A percentile compares a stretch with the other conserved stretches of the same genome.
Conservation (phyloP, 2,113 vertebrate genomes). For the Cinclus mexicanus region DNA sequence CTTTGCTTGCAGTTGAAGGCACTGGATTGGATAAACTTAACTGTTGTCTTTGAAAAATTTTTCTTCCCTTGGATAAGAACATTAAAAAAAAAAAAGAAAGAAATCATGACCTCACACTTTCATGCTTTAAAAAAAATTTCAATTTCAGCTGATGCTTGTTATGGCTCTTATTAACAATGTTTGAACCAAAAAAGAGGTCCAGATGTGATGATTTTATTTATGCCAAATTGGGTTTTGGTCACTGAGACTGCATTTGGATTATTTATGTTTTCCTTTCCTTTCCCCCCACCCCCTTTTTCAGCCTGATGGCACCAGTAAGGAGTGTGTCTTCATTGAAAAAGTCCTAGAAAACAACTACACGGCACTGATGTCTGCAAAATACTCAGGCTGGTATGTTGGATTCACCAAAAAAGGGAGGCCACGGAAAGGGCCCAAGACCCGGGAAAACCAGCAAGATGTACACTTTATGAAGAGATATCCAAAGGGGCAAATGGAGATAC, state of each 20-base stretch:
- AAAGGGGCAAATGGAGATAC: constrained; percentile 82
- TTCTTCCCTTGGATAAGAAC: neutral
- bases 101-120: neutral
- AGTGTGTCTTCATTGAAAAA: constrained; percentile 88
- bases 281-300: constrained; percentile 22
- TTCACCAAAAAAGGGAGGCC: constrained; percentile 89
- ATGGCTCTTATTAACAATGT: neutral
- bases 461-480: constrained; percentile 91
- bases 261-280: neutral
- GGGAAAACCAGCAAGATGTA: constrained; percentile 87
- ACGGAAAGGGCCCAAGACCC: constrained; percentile 83
- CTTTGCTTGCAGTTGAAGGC: neutral
- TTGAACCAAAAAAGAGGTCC: neutral
- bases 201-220: constrained; percentile 26
- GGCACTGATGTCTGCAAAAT: constrained; percentile 86
- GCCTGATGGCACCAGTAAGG: constrained; percentile 82
- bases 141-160: constrained; percentile 26
- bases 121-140: neutral
- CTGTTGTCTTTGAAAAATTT: neutral
- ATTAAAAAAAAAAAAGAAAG: neutral
- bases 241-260: neutral
- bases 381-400: constrained; percentile 86
- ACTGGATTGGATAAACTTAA: neutral
- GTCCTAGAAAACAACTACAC: constrained; percentile 90
- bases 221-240: constrained; percentile 12